A percentile compares a stretch with the other conserved stretches of the same genome.
These are phyloP conservation scores for Allacma fusca DNA, from an alignment of 2,888 invertebrate species.

Conservation along the genomic window DNA sequence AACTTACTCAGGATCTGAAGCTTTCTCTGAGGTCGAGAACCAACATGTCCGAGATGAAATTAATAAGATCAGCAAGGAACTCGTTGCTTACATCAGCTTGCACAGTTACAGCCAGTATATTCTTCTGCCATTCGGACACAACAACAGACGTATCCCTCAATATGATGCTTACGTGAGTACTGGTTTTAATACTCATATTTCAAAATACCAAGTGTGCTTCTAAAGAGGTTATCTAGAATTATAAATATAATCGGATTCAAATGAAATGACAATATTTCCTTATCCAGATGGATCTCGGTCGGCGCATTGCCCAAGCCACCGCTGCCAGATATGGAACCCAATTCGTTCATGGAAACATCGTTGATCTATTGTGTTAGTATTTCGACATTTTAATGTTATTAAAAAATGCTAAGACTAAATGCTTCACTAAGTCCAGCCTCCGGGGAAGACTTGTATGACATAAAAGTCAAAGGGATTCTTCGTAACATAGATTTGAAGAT, in stretches of 20 bases:
- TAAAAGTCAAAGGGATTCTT: too few species aligned
- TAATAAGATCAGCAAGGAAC: slow-evolving; percentile 65
- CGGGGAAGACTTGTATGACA: too few species aligned
- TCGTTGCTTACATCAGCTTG: slow-evolving; percentile 74
- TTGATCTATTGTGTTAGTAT: slow-evolving; percentile 57
- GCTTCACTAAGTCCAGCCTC: too few species aligned
- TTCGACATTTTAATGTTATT: too few species aligned
- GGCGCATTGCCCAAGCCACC: slow-evolving; percentile 49
- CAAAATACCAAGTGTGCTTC: too few species aligned
- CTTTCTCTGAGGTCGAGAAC: slow-evolving; percentile 77
- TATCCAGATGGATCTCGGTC: slow-evolving; percentile 53
- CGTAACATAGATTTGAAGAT: too few species aligned
- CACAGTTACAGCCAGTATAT: slow-evolving; percentile 83
- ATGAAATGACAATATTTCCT: too few species aligned
- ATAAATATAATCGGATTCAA: too few species aligned
- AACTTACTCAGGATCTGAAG: slow-evolving; percentile 64
- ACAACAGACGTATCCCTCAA: slow-evolving; percentile 46
- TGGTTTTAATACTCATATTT: too few species aligned
- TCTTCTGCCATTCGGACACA: slow-evolving; percentile 85
- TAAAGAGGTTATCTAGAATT: too few species aligned
- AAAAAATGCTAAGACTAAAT: too few species aligned
- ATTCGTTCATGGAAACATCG: slow-evolving; percentile 53
- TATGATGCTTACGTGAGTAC: slow-evolving; percentile 37
- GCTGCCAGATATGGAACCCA: slow-evolving; percentile 45
- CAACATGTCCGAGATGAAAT: slow-evolving; percentile 73